These are phyloP conservation scores for Habroteleia sp. DNA, from an alignment of 2,888 invertebrate species.

Conservation along the genomic window DNA sequence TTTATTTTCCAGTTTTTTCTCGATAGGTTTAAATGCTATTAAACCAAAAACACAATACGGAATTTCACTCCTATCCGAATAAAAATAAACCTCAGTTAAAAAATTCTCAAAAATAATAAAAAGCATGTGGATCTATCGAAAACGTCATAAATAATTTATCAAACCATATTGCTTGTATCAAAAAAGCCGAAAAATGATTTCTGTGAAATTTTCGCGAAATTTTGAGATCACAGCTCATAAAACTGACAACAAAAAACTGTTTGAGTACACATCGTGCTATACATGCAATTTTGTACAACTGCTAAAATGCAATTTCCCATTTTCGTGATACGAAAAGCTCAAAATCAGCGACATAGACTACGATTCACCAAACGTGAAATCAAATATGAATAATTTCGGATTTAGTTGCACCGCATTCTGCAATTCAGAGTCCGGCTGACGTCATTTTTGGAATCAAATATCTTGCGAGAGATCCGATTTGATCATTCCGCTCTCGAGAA, in stretches of 20 bases:
- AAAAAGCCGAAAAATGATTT: constrained; percentile 14
- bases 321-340: constrained; percentile 16
- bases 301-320: constrained; percentile 37
- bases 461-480: constrained; percentile 47
- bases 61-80: no score
- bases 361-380: constrained; percentile 28
- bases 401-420: constrained; percentile 18
- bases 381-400: constrained; percentile 43
- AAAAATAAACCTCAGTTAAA: no score
- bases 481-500: constrained; percentile 39
- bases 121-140: constrained; percentile 1
- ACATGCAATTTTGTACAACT: constrained; percentile 14
- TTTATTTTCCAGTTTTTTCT: no score
- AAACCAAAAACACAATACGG: no score
- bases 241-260: constrained; percentile 3
- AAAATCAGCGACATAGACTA: constrained; percentile 12
- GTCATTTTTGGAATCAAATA: constrained; percentile 33
- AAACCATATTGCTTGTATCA: not conserved
- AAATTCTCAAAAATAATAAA: constrained; percentile 1
- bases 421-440: constrained; percentile 7
- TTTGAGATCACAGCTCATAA: constrained; percentile 8
- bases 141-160: constrained; percentile 21
- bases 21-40: no score
- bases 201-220: constrained; percentile 4
- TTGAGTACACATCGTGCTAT: not conserved